phyloP scores from a whole-genome alignment of 2,888 invertebrate genomes.

The Melipona bicolor region DNA sequence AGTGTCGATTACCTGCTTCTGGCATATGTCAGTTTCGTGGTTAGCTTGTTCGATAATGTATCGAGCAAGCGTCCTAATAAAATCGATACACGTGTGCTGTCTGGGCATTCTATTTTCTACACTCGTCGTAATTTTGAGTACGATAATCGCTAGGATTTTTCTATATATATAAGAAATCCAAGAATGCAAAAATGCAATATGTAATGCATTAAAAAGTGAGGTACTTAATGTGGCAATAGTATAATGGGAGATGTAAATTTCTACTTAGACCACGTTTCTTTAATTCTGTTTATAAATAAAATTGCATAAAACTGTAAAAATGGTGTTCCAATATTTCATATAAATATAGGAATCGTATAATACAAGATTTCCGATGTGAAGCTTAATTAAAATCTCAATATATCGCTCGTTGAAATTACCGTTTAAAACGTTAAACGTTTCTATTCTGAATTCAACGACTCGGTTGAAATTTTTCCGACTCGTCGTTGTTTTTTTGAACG shows the following conservation, averaged over 20 bases:
- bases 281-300: too few relatives aligned
- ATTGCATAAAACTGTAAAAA: too few relatives aligned
- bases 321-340: too few relatives aligned
- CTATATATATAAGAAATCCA: too few relatives aligned
- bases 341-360: too few relatives aligned
- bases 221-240: too few relatives aligned
- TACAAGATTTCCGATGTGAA: not conserved
- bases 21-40: not conserved
- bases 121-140: too few relatives aligned
- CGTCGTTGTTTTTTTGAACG: not conserved
- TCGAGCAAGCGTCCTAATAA: constrained; percentile 16
- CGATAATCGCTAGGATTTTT: too few relatives aligned
- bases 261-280: too few relatives aligned
- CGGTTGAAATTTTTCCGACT: not conserved
- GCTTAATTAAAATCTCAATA: not conserved
- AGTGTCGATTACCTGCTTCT: constrained; percentile 5
- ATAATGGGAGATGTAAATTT: too few relatives aligned
- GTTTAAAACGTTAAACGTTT: not conserved
- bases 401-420: not conserved
- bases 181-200: too few relatives aligned
- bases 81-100: constrained; percentile 29
- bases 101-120: not conserved
- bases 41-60: constrained; percentile 18
- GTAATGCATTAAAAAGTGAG: too few relatives aligned
- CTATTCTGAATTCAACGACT: not conserved